Evolutionary conservation across 2,113 vertebrate genomes (phyloP).

Genomic region (Oryzias woworae): DNA sequence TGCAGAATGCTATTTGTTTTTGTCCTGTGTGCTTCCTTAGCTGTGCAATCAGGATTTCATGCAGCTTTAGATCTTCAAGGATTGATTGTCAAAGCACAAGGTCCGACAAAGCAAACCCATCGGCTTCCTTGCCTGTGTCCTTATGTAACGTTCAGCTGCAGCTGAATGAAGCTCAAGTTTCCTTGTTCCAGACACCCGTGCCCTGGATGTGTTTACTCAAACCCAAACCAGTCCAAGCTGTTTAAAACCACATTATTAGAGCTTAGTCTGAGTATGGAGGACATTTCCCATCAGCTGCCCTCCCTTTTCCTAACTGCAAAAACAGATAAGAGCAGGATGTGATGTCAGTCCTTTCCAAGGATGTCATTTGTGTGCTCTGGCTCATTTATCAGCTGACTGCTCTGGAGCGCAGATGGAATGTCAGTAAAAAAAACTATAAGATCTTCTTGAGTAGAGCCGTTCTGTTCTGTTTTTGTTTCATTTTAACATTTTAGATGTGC

Average conservation of each 20-base stretch:
- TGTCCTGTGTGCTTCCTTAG: not conserved
- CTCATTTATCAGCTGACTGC: conserved; percentile 36
- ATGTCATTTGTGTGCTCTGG: conserved; percentile 10
- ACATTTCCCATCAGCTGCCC: not conserved
- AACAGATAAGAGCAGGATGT: not conserved
- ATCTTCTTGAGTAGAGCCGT: not conserved
- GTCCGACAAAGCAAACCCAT: not conserved
- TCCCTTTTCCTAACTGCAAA: conserved; percentile 4
- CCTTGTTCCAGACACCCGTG: no score
- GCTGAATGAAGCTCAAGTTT: no score
- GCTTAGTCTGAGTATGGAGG: no score
- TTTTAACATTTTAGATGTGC: not conserved
- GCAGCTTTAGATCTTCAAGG: not conserved
- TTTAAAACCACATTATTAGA: no score
- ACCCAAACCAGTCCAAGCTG: no score
- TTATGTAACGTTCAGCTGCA: no score
- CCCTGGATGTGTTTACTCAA: no score
- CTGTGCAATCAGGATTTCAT: not conserved
- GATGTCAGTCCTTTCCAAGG: not conserved
- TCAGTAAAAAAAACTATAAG: conserved; percentile 35
- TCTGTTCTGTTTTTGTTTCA: no score
- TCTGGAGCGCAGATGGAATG: conserved; percentile 40
- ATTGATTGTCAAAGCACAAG: not conserved
- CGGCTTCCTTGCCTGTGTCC: no score
- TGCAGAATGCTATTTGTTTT: not conserved